A percentile compares a stretch with the other conserved stretches of the same genome.
Conservation (phyloP, 2,797 vertebrate genomes). For the Lacerta bilineata region DNA sequence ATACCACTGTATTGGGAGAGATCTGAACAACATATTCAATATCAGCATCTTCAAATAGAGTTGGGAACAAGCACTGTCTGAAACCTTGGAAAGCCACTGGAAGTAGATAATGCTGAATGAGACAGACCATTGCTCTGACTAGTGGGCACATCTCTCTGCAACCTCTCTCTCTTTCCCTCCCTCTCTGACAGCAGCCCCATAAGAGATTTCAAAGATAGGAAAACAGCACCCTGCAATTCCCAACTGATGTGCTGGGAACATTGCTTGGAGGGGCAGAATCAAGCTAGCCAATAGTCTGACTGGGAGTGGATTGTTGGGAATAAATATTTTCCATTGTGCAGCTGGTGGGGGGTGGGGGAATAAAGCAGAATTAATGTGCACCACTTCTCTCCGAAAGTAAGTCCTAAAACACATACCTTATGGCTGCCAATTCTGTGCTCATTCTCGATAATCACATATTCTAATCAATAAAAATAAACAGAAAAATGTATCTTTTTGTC, state of each 20-base stretch:
- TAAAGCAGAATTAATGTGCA: not conserved
- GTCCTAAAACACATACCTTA: not conserved
- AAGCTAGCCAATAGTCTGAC: not conserved
- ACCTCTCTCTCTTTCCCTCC: no score
- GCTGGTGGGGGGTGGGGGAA: no score
- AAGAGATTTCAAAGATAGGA: no score
- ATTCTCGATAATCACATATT: not conserved
- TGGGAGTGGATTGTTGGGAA: not conserved
- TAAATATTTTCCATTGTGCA: not conserved
- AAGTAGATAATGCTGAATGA: not conserved
- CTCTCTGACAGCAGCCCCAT: no score
- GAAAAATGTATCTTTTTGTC: not conserved
- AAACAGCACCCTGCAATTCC: not conserved
- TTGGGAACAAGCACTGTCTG: not conserved
- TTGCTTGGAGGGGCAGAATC: not conserved
- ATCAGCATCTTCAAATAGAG: not conserved
- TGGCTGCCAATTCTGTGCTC: not conserved
- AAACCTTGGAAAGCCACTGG: not conserved
- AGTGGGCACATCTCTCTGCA: no score
- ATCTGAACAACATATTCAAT: not conserved
- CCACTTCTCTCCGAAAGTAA: not conserved
- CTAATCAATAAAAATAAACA: constrained; percentile 1
- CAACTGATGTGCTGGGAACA: no score
- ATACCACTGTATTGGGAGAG: not conserved
- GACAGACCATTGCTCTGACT: not conserved